Conservation (phyloP, 2,797 vertebrate genomes). For the Lateolabrax maculatus region DNA sequence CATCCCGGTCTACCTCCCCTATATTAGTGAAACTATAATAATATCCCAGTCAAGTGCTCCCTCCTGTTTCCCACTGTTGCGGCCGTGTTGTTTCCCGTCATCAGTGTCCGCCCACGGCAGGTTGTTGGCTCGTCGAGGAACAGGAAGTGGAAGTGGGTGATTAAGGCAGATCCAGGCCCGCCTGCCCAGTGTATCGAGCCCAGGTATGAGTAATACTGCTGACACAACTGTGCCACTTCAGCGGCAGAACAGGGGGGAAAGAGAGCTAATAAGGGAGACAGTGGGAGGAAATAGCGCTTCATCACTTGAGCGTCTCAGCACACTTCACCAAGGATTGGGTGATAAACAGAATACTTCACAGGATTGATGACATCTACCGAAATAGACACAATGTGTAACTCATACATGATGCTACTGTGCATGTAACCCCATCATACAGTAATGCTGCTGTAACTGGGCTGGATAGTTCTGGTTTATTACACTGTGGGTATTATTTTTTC, state of each 20-base stretch:
- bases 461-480: slow-evolving; percentile 15
- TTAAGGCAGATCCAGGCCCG: slow-evolving; percentile 68
- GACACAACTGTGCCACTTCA: slow-evolving; percentile 69
- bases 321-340: slow-evolving; percentile 45
- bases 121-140: slow-evolving; percentile 47
- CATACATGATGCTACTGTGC: slow-evolving; percentile 14
- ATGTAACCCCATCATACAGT: background rate
- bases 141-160: slow-evolving; percentile 79
- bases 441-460: background rate
- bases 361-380: slow-evolving; percentile 39
- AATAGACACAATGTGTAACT: slow-evolving; percentile 42
- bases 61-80: slow-evolving; percentile 26
- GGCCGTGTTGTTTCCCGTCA: slow-evolving; percentile 49
- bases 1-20: slow-evolving; percentile 3
- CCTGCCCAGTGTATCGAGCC: slow-evolving; percentile 51
- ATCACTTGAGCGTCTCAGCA: slow-evolving; percentile 46
- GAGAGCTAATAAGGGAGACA: slow-evolving; percentile 57
- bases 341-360: slow-evolving; percentile 53
- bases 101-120: slow-evolving; percentile 62
- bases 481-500: background rate
- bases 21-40: slow-evolving; percentile 55
- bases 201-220: slow-evolving; percentile 75
- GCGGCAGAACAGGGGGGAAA: slow-evolving; percentile 32
- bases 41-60: slow-evolving; percentile 32
- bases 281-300: slow-evolving; percentile 65